Conservation (phyloP, 1,140 invertebrate genomes). For the Drosophila athabasca region DNA sequence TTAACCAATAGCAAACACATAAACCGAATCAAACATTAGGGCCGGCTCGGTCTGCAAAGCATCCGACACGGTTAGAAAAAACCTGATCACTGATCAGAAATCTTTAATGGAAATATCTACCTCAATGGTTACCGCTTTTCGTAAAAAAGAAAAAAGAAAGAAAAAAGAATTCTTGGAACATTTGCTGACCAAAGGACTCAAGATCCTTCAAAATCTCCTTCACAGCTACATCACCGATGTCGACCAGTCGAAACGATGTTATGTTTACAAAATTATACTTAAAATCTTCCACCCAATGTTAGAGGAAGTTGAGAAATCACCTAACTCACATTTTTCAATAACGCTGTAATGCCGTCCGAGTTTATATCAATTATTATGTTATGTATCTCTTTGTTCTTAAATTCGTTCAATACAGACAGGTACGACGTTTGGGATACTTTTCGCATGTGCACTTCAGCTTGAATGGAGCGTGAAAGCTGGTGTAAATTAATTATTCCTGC, state of each 20-base stretch:
- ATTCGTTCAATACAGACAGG: slow-evolving; percentile 59
- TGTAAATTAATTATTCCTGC: slow-evolving; percentile 68
- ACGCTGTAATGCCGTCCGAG: slow-evolving; percentile 88
- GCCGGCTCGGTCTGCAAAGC: slow-evolving; percentile 93
- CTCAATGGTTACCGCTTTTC: slow-evolving; percentile 47
- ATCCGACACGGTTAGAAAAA: no score
- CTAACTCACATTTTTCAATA: slow-evolving; percentile 91
- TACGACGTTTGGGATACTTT: slow-evolving; percentile 56
- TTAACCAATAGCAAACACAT: slow-evolving; percentile 94
- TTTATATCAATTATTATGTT: slow-evolving; percentile 93
- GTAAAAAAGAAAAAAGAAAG: no score
- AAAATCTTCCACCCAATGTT: slow-evolving; percentile 89
- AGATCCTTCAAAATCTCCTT: slow-evolving; percentile 91
- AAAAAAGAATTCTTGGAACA: no score
- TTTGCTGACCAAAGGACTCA: slow-evolving; percentile 84
- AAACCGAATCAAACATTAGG: slow-evolving; percentile 95
- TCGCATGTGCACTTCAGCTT: slow-evolving; percentile 62
- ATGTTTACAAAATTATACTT: slow-evolving; percentile 97
- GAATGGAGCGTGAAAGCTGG: slow-evolving; percentile 52
- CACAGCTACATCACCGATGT: slow-evolving; percentile 90
- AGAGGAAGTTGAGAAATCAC: neutral
- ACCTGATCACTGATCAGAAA: neutral
- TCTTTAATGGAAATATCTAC: slow-evolving; percentile 41
- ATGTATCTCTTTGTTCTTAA: slow-evolving; percentile 76
- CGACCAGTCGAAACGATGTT: slow-evolving; percentile 94